Evolutionary conservation across 2,113 vertebrate species (phyloP).

Genomic region (Chlamydotis undulata): DNA sequence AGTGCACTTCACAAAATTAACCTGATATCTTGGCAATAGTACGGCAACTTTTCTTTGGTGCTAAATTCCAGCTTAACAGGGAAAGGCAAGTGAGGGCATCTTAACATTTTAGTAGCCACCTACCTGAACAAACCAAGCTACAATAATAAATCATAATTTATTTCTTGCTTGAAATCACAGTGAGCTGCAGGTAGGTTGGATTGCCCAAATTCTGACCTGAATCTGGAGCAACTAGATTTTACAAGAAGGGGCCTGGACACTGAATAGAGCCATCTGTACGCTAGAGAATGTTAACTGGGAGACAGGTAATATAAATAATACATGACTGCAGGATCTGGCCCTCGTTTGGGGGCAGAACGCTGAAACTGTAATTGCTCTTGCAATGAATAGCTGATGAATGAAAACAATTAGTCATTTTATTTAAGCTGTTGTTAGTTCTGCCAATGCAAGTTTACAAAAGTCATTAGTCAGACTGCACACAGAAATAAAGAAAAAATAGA

Average conservation of each 20-base stretch:
- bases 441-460: conserved; percentile 49
- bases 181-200: background rate
- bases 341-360: conserved; percentile 1
- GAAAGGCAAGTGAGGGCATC: background rate
- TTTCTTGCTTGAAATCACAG: background rate
- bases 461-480: conserved; percentile 10
- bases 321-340: background rate
- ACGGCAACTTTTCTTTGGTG: background rate
- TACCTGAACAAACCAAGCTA: background rate
- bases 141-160: background rate
- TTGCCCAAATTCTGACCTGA: background rate
- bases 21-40: background rate
- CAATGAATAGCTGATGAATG: conserved; percentile 45
- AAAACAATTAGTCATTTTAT: conserved; percentile 64
- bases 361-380: conserved; percentile 43
- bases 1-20: background rate
- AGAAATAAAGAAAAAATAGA: background rate
- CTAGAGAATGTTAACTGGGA: background rate
- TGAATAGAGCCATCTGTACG: background rate
- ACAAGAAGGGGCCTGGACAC: background rate
- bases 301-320: conserved; percentile 18
- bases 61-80: background rate
- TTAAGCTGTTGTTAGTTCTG: conserved; percentile 26
- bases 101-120: background rate
- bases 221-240: background rate